Base-by-base conservation (phyloP, 2,113 vertebrate species). In the Capreolus pygargus region DNA sequence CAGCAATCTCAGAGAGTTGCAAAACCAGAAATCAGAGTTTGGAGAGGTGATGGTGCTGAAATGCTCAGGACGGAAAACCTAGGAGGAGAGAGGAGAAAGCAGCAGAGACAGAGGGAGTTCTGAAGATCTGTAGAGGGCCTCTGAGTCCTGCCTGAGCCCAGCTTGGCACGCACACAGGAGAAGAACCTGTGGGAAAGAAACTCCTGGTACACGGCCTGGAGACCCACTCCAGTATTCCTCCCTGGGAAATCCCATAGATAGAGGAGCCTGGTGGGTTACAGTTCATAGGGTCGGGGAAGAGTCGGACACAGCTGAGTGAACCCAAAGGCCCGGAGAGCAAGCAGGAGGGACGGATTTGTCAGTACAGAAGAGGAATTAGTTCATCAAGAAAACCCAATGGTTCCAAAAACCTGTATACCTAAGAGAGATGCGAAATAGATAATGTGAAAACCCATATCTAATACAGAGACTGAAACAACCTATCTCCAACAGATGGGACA, bases 101-200 rank as follows among this genome's bases (percentile, higher is more conserved):
- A 17, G 5, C 36, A 84, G 39, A 33, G 2, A 54, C 23, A 43
- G 11, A n/a, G n/a, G 43, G 5, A 5, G 13, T 39, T 47, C 39
- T 8, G 36, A 43, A 4, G 50, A 7, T 11, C 58, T 47, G 39
- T 13, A n/a, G 76, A 47, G 15, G 43, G 28, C 10, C 25, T 9
- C 21, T 55, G 30, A 19, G 33, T 50, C 21, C n/a, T 10, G 74
- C 30, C 19, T 78, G 6, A 87, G 17, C 2, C 58, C 4, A 1
- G 11, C 13, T 9, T 2, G 30, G 9, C 39, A 5, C 10, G 2
- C 9, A 1, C 25, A 5, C 4, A 21, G 0, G 21, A 43, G 57
- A 47, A 27, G 52, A 67, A 4, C 10, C n/a, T 86, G 13, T 9
- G 5, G 14, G 28, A 57, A 64, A 27, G 17, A 58, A 2, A 23